These are phyloP conservation scores for Lytechinus pictus DNA, from an alignment of 35 echinoderm and acorn worm genomes.

Conservation along the genomic window DNA sequence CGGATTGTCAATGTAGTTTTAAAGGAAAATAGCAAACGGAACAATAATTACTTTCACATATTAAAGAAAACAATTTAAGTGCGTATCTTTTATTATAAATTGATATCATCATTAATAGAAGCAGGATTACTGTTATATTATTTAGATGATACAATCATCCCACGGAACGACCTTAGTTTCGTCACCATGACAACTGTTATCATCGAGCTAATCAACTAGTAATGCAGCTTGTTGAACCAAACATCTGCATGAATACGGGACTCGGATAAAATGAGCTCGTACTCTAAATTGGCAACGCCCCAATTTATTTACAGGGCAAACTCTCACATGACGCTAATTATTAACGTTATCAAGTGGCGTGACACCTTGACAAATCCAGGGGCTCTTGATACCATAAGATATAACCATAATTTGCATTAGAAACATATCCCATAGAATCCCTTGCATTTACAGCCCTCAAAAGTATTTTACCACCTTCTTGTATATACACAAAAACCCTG, in stretches of 20 bases:
- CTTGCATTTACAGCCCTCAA: too few species aligned
- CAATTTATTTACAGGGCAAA: neutral
- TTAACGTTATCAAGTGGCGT: neutral
- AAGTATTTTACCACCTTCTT: too few species aligned
- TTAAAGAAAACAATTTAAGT: too few species aligned
- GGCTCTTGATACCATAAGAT: too few species aligned
- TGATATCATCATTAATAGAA: too few species aligned
- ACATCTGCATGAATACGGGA: neutral
- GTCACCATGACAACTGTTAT: neutral
- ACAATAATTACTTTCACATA: neutral
- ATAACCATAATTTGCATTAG: too few species aligned
- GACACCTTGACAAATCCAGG: too few species aligned
- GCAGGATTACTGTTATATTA: too few species aligned
- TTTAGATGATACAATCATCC: neutral
- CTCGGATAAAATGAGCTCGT: neutral
- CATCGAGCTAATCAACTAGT: neutral
- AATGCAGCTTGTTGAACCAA: neutral
- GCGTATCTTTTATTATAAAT: too few species aligned
- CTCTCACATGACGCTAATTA: neutral
- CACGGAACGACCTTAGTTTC: neutral
- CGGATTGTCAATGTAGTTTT: too few species aligned
- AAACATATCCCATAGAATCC: too few species aligned
- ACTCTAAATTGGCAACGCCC: neutral
- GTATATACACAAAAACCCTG: too few species aligned
- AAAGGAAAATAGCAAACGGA: neutral